Evolutionary conservation across 2,113 vertebrate species (phyloP).

Genomic region (Protobothrops mucrosquamatus): DNA sequence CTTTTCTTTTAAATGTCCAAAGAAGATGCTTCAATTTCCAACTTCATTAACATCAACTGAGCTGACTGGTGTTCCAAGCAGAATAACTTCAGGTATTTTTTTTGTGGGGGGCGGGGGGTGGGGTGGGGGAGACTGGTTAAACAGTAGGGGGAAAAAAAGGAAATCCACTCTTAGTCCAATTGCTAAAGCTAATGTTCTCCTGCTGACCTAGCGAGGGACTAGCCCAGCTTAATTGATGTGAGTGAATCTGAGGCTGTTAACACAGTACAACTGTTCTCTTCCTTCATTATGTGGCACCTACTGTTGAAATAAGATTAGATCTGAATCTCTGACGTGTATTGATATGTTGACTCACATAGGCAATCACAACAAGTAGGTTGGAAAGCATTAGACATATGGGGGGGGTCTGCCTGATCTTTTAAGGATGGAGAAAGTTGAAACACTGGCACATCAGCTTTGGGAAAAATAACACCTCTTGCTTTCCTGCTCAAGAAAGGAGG

Average conservation of each 20-base stretch:
- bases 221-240: background rate
- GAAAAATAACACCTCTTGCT: background rate
- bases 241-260: background rate
- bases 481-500: background rate
- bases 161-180: background rate
- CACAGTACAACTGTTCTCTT: background rate
- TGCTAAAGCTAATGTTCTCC: background rate
- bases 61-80: background rate
- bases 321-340: background rate
- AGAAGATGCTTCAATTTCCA: background rate
- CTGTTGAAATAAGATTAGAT: background rate
- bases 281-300: background rate
- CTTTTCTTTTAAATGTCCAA: background rate
- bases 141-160: background rate
- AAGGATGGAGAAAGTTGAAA: background rate
- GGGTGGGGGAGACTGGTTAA: background rate
- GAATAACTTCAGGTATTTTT: background rate
- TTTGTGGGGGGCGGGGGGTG: rapidly evolving
- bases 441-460: background rate
- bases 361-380: background rate
- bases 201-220: background rate
- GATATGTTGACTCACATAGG: background rate
- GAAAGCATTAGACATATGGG: background rate
- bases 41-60: background rate
- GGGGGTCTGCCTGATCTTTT: background rate